phyloP scores from a whole-genome alignment of 1,140 invertebrate genomes.

The Penaeus japonicus region DNA sequence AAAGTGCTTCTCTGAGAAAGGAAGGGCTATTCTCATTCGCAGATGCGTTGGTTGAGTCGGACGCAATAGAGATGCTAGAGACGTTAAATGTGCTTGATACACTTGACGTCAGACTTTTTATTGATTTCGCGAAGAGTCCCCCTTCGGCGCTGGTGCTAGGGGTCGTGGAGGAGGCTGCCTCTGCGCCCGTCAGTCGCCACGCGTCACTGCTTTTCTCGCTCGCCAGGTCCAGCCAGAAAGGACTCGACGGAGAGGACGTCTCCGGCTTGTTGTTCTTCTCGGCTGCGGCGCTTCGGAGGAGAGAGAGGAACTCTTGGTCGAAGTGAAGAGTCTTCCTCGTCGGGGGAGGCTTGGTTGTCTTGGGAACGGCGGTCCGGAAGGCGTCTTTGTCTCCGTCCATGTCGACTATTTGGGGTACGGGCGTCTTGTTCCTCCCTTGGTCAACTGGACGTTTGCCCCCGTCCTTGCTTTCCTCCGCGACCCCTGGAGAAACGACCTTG shows the following conservation, averaged over 20 bases:
- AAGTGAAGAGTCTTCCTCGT: constrained; percentile 22
- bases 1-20: background rate
- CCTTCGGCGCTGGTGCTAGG: background rate
- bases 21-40: background rate
- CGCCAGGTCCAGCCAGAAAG: background rate
- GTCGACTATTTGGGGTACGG: constrained; percentile 15
- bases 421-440: constrained; percentile 11
- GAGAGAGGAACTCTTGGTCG: constrained; percentile 33
- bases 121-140: constrained; percentile 13
- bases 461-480: background rate
- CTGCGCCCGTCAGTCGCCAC: constrained; percentile 7
- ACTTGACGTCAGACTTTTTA: constrained; percentile 16
- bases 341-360: background rate
- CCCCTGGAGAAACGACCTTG: background rate
- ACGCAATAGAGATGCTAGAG: background rate
- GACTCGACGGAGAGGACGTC: background rate
- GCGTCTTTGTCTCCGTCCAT: constrained; percentile 13
- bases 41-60: background rate
- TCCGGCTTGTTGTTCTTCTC: background rate
- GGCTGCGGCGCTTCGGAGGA: constrained; percentile 20
- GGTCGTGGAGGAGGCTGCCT: background rate
- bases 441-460: background rate
- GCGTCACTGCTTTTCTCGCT: background rate
- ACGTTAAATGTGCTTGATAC: background rate
- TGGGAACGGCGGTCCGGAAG: background rate